Evolutionary conservation across 2,797 vertebrate genomes (phyloP), one percentile per base, ranked within the genome.

Genomic region (Brachyrhaphis roseni): DNA sequence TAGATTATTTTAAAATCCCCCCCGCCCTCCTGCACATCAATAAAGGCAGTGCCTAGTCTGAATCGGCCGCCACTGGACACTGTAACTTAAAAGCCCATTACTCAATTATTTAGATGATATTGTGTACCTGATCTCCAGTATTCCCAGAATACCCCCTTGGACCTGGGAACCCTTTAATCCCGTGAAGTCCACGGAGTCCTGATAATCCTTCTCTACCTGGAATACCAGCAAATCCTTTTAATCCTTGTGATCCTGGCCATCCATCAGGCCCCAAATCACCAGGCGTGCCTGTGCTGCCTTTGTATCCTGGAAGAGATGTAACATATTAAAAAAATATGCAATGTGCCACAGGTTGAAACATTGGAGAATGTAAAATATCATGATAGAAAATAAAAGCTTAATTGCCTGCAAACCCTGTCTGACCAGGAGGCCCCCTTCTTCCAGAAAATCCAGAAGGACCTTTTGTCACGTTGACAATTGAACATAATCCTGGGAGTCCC

Each of bases 81-180:
- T 53, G 8, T 53, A 53, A 53, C 49, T 26, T 53, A 53, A 26
- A 53, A 53, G 20, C 49, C 8, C 8, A 10, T 53, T 53, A 53
- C 8, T 53, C 8, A 23, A 3, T 53, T 51, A 26, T 26, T 53
- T 26, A 53, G 49, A 53, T 26, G 8, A 26, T 53, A 53, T 34
- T 77, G 16, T 72, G 16, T 90, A 94, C 94, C 88, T 0, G 57
- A 79, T 93, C 82, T 59, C 94, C 93, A 78, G 0, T 0, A 28
- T 49, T 47, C 28, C 94, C 93, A 66, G n/a, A 8, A 78, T 88
- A 79, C 78, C 94, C 92, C 10, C 53, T 76, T 76, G 71, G 80
- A 75, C 93, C 94, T 85, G 78, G 77, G 43, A 88, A 91, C 31
- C 94, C 94, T 86, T 91, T 91, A 46, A 43, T 18, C 72, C 93